Conservation (phyloP, 1,140 invertebrate genomes). For the Anastatus disparis region DNA sequence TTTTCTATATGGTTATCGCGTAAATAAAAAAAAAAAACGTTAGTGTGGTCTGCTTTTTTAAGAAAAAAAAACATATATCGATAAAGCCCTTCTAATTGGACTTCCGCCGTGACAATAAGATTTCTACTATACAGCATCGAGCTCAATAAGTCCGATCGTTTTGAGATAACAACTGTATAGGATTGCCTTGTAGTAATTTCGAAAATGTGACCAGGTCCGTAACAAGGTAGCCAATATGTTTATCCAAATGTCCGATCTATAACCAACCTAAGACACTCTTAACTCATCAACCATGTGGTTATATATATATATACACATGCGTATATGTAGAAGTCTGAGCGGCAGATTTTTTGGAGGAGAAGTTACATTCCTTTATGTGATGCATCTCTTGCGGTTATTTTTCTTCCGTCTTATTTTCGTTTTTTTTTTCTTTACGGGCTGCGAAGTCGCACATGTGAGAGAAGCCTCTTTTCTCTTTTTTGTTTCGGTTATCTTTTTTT, state of each 20-base stretch:
- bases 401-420: no score
- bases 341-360: conserved; percentile 4
- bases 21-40: no score
- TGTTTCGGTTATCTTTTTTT: neutral
- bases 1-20: no score
- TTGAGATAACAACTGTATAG: neutral
- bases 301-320: no score
- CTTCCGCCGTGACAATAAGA: neutral
- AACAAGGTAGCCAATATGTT: neutral
- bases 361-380: neutral
- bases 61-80: no score
- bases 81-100: conserved; percentile 13
- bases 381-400: no score
- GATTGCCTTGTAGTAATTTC: neutral
- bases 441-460: neutral
- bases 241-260: neutral
- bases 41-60: no score
- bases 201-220: neutral
- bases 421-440: neutral
- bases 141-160: neutral
- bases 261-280: neutral
- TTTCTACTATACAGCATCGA: neutral
- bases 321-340: no score
- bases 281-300: no score
- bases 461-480: neutral